Evolutionary conservation across 2,888 invertebrate genomes (phyloP), one percentile per base, ranked within the genome.

Genomic region (Pseudeuparius sepicola): DNA sequence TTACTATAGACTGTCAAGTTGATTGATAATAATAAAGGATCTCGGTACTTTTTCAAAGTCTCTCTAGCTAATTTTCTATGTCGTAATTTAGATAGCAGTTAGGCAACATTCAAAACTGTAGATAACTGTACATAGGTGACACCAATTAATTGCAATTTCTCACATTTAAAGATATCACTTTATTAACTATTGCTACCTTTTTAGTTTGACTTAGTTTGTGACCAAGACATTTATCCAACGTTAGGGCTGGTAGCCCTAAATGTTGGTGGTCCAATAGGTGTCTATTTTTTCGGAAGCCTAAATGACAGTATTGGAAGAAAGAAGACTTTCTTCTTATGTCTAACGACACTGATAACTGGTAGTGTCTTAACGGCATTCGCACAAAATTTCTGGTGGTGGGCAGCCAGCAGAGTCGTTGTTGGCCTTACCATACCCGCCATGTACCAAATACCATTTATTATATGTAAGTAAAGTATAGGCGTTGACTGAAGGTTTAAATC

Each of bases 401-500:
- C 84, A 2, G 64, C 73, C 2, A 84, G 85, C 50, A 70, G 92
- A 42, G 67, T 79, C 11, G 67, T 88, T 29, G 89, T 90, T n/a
- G 93, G 93, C 3, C 63, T 89, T 4, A 88, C 90, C 0, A 85
- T 92, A 51, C 90, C 92, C 3, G 90, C 90, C 1, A 78, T 92
- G 24, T 90, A 92, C 61, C 89, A 90, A 65, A 90, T 92, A 60
- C 92, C 93, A 1, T 90, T 90, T 57, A 90, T 92, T 39, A 89
- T 93, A 53, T 86, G 92, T 92, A 65, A 74, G 79, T 70, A 53
- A 20, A 20, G 6, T 29, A 26, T 43, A 27, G 38, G 44, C 43
- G 7, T n/a, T 6, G 6, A 25, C 11, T 7, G 6, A 7, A 10
- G 6, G 10, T 20, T 20, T 20, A 20, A 20, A 20, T 20, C n/a